A percentile compares a stretch with the other conserved stretches of the same genome.
Conservation (phyloP, 2,797 vertebrate species). For the Spinus pinus region DNA sequence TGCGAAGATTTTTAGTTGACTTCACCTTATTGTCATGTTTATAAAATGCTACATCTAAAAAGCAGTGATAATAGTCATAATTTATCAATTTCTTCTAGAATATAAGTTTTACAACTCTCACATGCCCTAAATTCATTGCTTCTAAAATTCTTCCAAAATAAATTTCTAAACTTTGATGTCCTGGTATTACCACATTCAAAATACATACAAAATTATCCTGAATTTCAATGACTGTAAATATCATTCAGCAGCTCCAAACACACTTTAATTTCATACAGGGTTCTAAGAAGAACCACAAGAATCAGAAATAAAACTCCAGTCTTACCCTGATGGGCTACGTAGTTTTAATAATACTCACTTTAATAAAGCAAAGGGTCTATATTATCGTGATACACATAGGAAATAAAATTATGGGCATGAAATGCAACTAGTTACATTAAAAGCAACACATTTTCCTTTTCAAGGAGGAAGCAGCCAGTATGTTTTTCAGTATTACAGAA, state of each 20-base stretch:
- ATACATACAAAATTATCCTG: not conserved
- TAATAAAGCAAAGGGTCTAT: not conserved
- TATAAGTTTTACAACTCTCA: not conserved
- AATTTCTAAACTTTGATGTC: not conserved
- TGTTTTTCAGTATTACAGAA: not conserved
- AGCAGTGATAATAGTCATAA: fast-evolving
- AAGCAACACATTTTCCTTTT: not conserved
- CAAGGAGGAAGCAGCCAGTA: not conserved
- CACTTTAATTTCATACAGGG: not conserved
- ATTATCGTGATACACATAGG: not conserved
- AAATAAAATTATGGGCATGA: not conserved
- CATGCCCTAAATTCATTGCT: not conserved
- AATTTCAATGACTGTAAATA: not conserved
- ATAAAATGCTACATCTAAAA: not conserved
- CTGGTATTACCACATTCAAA: not conserved
- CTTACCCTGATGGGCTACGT: not conserved
- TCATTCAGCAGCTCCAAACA: not conserved
- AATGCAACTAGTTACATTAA: not conserved
- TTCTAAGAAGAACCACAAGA: not conserved
- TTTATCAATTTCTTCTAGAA: not conserved
- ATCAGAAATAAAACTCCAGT: not conserved
- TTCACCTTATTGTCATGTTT: not conserved
- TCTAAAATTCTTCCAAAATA: not conserved
- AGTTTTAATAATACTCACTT: not conserved
- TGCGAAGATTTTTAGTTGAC: not conserved